Evolutionary conservation across 2,113 vertebrate genomes (phyloP).

Genomic region (Spea multiplicata): DNA sequence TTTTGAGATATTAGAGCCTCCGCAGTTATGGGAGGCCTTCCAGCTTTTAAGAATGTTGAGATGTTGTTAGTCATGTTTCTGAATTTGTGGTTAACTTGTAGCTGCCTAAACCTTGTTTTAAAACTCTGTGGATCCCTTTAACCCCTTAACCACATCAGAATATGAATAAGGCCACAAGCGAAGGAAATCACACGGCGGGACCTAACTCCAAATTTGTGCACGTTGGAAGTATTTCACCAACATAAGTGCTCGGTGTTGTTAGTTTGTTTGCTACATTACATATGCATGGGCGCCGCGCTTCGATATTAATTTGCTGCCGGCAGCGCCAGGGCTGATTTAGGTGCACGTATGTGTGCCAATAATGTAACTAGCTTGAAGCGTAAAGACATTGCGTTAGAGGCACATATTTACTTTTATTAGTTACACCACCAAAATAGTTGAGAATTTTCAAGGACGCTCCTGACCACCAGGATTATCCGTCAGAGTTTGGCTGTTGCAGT

Average conservation of each 20-base stretch:
- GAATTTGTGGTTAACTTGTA: conserved; percentile 53
- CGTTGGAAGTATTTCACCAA: not conserved
- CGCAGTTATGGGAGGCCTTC: conserved; percentile 41
- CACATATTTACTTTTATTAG: too few relatives aligned
- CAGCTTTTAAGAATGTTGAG: conserved; percentile 45
- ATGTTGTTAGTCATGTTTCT: conserved; percentile 52
- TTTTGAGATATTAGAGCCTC: conserved; percentile 41
- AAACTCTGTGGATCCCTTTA: conserved; percentile 46
- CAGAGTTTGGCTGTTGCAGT: too few relatives aligned
- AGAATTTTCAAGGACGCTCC: too few relatives aligned
- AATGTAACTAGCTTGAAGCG: too few relatives aligned
- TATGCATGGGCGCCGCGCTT: too few relatives aligned
- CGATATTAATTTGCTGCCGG: too few relatives aligned
- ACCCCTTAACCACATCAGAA: conserved; percentile 48
- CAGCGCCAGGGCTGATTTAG: too few relatives aligned
- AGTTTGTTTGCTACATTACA: conserved; percentile 1
- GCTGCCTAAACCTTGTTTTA: conserved; percentile 45
- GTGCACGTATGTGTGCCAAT: too few relatives aligned
- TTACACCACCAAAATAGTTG: too few relatives aligned
- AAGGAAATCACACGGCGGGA: not conserved
- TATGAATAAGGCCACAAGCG: conserved; percentile 14
- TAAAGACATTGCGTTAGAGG: too few relatives aligned
- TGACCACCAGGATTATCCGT: too few relatives aligned
- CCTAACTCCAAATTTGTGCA: not conserved
- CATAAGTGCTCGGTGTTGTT: not conserved